These are phyloP conservation scores for Protaetia brevitarsis DNA, from an alignment of 1,140 invertebrate genomes.

Conservation along the genomic window DNA sequence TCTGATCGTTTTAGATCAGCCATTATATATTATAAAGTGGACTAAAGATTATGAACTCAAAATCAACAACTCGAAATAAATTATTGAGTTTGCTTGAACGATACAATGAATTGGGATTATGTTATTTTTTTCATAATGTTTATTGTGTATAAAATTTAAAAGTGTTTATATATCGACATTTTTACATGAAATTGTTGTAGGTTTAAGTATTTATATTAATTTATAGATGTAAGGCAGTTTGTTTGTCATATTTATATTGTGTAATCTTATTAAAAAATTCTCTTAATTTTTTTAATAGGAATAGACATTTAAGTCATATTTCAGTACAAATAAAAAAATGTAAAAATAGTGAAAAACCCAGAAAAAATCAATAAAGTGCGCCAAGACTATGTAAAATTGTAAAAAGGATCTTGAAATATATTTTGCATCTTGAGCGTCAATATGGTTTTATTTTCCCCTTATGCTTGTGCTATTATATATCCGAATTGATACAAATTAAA, in stretches of 20 bases:
- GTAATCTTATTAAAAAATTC: conserved; percentile 32
- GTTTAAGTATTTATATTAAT: conserved; percentile 32
- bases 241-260: conserved; percentile 27
- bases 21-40: conserved; percentile 8
- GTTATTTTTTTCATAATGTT: conserved; percentile 22
- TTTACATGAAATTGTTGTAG: conserved; percentile 28
- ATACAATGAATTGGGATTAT: conserved; percentile 10
- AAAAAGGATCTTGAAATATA: conserved; percentile 26
- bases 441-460: background rate
- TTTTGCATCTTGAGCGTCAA: conserved; percentile 25
- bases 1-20: conserved; percentile 26
- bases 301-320: conserved; percentile 32
- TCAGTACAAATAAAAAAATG: conserved; percentile 29
- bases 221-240: conserved; percentile 28
- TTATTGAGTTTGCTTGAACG: conserved; percentile 19
- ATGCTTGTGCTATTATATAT: too few species aligned
- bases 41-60: conserved; percentile 7
- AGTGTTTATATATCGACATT: conserved; percentile 30
- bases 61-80: background rate
- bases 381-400: conserved; percentile 25
- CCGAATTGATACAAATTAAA: too few species aligned
- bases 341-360: conserved; percentile 29
- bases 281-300: conserved; percentile 31
- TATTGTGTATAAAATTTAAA: conserved; percentile 23
- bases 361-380: conserved; percentile 27